Conservation (phyloP, 2,113 vertebrate species). For the Anolis carolinensis region DNA sequence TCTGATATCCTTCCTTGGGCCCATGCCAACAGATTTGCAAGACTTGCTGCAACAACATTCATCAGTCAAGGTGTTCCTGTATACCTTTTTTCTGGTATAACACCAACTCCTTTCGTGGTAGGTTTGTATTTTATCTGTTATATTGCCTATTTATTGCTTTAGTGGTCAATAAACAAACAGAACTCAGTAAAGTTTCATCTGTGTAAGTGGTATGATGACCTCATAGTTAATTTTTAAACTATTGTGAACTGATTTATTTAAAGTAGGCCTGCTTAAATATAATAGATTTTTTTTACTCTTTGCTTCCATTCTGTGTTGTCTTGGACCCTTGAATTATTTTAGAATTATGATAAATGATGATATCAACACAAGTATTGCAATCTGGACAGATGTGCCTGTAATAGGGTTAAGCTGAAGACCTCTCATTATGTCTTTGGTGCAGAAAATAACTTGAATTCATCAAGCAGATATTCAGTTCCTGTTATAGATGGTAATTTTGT, state of each 20-base stretch:
- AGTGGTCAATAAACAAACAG: background rate
- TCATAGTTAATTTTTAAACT: background rate
- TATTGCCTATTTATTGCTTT: background rate
- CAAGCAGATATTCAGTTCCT: background rate
- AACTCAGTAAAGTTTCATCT: background rate
- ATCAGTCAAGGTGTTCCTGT: slow-evolving; percentile 88
- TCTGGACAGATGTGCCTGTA: background rate
- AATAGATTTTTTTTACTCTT: background rate
- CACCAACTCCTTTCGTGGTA: slow-evolving; percentile 97
- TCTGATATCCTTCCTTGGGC: background rate
- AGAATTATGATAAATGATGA: background rate
- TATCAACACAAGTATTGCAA: background rate
- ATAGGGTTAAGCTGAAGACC: background rate
- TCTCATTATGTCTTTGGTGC: too few species aligned
- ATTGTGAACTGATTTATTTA: background rate
- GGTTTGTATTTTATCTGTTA: slow-evolving; percentile 25
- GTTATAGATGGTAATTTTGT: background rate
- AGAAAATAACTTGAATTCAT: background rate
- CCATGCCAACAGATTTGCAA: slow-evolving; percentile 79
- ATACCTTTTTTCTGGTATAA: slow-evolving; percentile 89
- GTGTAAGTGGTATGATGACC: background rate
- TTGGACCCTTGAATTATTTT: background rate
- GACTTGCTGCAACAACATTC: slow-evolving; percentile 87
- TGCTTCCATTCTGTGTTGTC: background rate
- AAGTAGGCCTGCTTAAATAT: background rate